Conservation (phyloP, 1,140 invertebrate genomes). For the Dinoponera quadriceps region DNA sequence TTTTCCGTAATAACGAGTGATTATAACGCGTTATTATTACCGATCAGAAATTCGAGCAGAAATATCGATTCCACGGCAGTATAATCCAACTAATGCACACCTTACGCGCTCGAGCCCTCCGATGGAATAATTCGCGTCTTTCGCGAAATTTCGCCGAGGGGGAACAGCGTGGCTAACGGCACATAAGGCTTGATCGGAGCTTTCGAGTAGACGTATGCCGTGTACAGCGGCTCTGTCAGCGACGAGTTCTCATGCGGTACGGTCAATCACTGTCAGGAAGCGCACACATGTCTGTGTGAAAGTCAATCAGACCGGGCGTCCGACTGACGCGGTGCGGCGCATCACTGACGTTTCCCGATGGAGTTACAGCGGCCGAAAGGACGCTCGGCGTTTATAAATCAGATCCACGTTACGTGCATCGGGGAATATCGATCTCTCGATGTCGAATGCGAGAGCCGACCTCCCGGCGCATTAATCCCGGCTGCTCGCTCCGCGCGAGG, state of each 20-base stretch:
- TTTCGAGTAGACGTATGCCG: constrained; percentile 18
- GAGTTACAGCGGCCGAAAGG: constrained; percentile 35
- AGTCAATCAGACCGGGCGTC: constrained; percentile 75
- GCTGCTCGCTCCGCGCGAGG: neutral
- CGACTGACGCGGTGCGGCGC: constrained; percentile 29
- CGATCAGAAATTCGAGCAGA: too few relatives aligned
- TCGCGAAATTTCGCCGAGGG: neutral
- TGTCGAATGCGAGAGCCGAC: constrained; percentile 13
- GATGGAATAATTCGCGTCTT: neutral
- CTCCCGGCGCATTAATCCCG: neutral
- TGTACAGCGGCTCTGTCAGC: constrained; percentile 12
- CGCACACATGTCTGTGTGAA: constrained; percentile 70
- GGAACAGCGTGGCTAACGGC: neutral
- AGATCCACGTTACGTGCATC: neutral
- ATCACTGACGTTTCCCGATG: constrained; percentile 45
- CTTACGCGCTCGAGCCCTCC: too few relatives aligned
- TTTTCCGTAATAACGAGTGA: too few relatives aligned
- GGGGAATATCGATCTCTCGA: constrained; percentile 43
- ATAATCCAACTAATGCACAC: neutral
- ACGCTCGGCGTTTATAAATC: constrained; percentile 40
- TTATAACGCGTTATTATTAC: too few relatives aligned
- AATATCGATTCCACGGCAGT: too few relatives aligned
- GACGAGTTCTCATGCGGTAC: constrained; percentile 36
- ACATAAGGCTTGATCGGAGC: constrained; percentile 10
- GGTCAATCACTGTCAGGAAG: constrained; percentile 73